Base-by-base conservation (phyloP, 2,888 invertebrate species). In the Pemphredon lugubris region DNA sequence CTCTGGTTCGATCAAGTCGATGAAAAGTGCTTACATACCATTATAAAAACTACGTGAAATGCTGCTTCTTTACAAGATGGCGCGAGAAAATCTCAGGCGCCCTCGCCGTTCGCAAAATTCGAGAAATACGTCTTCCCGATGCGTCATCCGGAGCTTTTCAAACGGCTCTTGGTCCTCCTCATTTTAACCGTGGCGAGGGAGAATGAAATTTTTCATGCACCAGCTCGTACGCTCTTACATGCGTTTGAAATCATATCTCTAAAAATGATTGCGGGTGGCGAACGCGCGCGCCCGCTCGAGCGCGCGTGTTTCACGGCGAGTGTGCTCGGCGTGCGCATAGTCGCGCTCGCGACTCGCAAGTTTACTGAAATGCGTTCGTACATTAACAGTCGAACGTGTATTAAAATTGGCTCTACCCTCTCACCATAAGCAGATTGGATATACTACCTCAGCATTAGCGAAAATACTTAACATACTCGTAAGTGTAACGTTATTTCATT, bases 1-100 rank as follows among this genome's bases (percentile, higher is more conserved):
- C n/a, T n/a, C n/a, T n/a, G 42, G 81, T 87, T 87, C 86, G 84
- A 85, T 69, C 81, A 89, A 89, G 85, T 87, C 89, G 86, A 88
- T 89, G 89, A 86, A 89, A 89, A 89, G 88, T 89, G 88, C 85
- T 63, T 68, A 55, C 40, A 20, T 26, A 64, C 67, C 16, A 26
- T 59, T 60, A 44, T 66, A 60, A 34, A 21, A 48, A 59, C 70
- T 75, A 78, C 32, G 44, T 70, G 59, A 58, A 69, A 76, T 73
- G 75, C 53, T 70, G 60, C 45, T 65, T 77, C 65, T 64, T 55
- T 64, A 77, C 79, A 70, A 76, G 72, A 65, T 72, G 79, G 68
- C 76, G 79, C 71, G 67, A 70, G 79, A 72, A 59, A 76, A 76
- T 79, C 71, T 64, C 58, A 14, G 18, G 51, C 42, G 7, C 14